Evolutionary conservation across 2,888 invertebrate species (phyloP), one percentile per base, ranked within the genome.

Genomic region (Pandemis corylana): DNA sequence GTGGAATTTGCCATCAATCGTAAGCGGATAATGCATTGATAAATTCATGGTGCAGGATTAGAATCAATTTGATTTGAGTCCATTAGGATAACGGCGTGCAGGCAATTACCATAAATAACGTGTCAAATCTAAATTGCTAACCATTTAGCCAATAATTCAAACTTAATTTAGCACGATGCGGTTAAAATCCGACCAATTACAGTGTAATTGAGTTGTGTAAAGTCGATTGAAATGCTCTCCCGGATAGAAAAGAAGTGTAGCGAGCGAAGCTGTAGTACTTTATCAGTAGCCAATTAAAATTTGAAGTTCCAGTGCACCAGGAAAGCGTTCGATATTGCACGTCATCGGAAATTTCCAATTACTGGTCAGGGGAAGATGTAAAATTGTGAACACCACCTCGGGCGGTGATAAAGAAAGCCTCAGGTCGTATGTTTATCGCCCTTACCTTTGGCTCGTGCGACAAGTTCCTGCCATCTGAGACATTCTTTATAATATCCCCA

Each of bases 111-210:
- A 75, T 75, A 75, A 75, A 75, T 75, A 75, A 75, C 71, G 67
- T 75, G 75, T 75, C 75, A 75, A 75, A 75, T 75, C 75, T 75
- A 75, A 75, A 75, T 75, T 75, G 75, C 75, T 75, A 75, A 75
- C 75, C 71, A 71, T 75, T 75, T 75, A 67, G 67, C 70, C 75
- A 75, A 75, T 75, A 75, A 75, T 75, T 75, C 75, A 75, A 75
- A 75, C 75, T 71, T 75, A 75, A 75, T 75, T 75, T 75, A 75
- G 67, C 70, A 67, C 71, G 67, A 67, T 67, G 70, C 70, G 75
- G 71, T 41, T 70, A 75, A 75, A 75, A 75, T 46, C 75, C 75
- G 53, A 63, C 62, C 66, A 63, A 75, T 75, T 67, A 71, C 71
- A 41, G 20, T 75, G 75, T 71, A 71, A 75, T 71, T 70, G 53